Evolutionary conservation across 2,888 invertebrate species (phyloP), one percentile per base, ranked within the genome.

Genomic region (Ypsolopha scabrella): DNA sequence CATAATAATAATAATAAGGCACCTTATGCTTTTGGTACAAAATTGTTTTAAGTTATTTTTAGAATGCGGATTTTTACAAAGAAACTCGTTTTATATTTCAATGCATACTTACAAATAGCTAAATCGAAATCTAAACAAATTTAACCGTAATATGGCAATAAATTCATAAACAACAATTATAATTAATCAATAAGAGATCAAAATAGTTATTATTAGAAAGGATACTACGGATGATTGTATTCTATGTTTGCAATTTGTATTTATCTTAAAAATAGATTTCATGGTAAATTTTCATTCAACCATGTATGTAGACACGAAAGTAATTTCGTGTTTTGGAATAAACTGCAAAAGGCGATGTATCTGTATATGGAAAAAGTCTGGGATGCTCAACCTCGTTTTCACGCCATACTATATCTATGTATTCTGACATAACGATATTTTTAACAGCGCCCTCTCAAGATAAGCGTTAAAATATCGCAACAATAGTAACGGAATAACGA

Each of bases 141-240:
- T 77, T 74, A 67, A 82, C 75, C 76, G 75, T 86, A 86, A 83
- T 86, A 86, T 86, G 85, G 85, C 85, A 80, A 82, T 81, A 70
- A 72, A 66, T 76, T 80, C 68, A 80, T 82, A 80, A 80, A 80
- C 79, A 77, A 70, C 72, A 69, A 65, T 65, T 68, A 48, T 65
- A 72, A 71, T 47, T 47, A 47, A 51, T 66, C 64, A 71, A 75
- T 74, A 82, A 76, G 85, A 86, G 85, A 86, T 86, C 85, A 86
- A 82, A 76, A 48, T 48, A 48, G 48, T 41, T 24, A 39, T 39
- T 10, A n/a, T n/a, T 38, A 9, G 9, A 38, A 9, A 38, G 39
- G 39, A n/a, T 38, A n/a, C n/a, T 10, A 38, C 39, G 39, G n/a
- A 38, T 10, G 2, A n/a, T 3, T 38, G 10, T 38, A n/a, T 3